Conservation (phyloP, 2,113 vertebrate genomes). For the Glareola pratincola region DNA sequence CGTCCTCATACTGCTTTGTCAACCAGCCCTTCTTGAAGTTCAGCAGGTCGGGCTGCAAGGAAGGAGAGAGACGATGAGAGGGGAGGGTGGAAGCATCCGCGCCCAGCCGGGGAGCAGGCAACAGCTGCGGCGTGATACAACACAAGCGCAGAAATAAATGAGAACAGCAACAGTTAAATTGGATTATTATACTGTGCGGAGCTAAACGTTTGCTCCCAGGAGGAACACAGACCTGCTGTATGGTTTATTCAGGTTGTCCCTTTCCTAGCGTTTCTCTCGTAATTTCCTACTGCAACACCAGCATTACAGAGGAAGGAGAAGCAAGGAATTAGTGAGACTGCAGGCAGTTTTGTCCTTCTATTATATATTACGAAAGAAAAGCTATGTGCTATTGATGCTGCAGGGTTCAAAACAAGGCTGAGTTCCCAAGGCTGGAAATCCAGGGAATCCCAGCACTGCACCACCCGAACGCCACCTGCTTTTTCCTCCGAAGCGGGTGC, state of each 20-base stretch:
- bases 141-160: neutral
- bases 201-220: neutral
- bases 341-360: neutral
- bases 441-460: neutral
- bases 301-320: neutral
- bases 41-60: conserved; percentile 88
- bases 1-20: conserved; percentile 95
- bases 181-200: neutral
- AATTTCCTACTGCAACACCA: neutral
- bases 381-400: neutral
- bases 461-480: neutral
- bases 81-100: neutral
- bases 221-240: neutral
- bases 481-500: neutral
- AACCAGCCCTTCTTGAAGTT: conserved; percentile 99
- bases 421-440: conserved; percentile 8
- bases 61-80: neutral
- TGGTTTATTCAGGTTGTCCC: neutral
- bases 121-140: neutral
- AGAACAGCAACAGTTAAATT: neutral
- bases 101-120: neutral
- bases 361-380: neutral
- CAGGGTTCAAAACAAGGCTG: neutral
- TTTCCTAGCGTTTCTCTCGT: neutral
- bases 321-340: neutral